Conservation (phyloP, 2,888 invertebrate species). For the Cetonia aurata region DNA sequence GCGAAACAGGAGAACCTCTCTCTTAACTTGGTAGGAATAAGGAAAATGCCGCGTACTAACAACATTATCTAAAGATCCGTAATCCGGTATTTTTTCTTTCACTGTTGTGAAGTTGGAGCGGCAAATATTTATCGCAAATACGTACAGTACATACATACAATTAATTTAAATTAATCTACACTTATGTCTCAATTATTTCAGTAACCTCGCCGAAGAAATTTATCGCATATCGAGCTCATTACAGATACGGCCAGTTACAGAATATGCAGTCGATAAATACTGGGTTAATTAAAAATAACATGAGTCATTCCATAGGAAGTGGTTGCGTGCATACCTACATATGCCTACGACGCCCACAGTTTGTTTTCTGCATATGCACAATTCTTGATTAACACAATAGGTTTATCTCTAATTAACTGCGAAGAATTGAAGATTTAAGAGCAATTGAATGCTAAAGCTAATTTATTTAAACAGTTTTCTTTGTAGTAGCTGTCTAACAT, state of each 20-base stretch:
- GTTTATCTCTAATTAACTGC: too few species aligned
- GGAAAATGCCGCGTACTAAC: not conserved
- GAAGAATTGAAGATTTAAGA: too few species aligned
- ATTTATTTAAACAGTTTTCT: too few species aligned
- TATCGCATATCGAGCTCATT: conserved; percentile 34
- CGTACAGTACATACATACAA: conserved; percentile 2
- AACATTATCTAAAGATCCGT: conserved; percentile 22
- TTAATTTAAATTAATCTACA: conserved; percentile 46
- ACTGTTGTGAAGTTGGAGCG: not conserved
- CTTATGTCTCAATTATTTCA: conserved; percentile 44
- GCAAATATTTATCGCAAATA: conserved; percentile 15
- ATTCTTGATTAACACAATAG: too few species aligned
- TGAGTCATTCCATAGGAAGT: conserved; percentile 21
- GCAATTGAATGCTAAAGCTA: too few species aligned
- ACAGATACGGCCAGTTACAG: not conserved
- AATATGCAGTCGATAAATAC: conserved; percentile 11
- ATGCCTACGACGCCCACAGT: not conserved
- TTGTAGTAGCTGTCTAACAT: too few species aligned
- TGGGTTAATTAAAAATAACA: conserved; percentile 11
- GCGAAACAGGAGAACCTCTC: not conserved
- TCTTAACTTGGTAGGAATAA: conserved; percentile 6
- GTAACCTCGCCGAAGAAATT: conserved; percentile 27
- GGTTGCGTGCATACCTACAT: not conserved
- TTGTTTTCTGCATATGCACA: too few species aligned
- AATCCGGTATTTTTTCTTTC: not conserved